Conservation (phyloP, 1,140 invertebrate species). For the Hormaphis cornu region DNA sequence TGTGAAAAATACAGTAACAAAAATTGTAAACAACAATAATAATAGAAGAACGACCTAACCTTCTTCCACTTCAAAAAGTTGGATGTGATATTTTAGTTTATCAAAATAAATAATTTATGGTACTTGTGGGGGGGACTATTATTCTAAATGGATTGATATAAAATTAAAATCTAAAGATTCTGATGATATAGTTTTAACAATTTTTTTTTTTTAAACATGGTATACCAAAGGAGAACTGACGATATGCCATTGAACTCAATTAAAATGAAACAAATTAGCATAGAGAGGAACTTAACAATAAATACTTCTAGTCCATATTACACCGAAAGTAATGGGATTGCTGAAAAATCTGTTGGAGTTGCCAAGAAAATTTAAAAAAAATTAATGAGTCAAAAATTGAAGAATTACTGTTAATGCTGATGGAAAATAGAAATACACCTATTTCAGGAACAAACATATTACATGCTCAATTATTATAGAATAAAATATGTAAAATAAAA, state of each 20-base stretch:
- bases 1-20: too few species aligned
- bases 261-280: not conserved
- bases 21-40: too few species aligned
- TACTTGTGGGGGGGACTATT: too few species aligned
- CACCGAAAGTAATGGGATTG: not conserved
- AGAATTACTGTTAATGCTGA: not conserved
- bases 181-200: too few species aligned
- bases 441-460: not conserved
- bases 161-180: too few species aligned
- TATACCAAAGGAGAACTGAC: too few species aligned
- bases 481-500: not conserved
- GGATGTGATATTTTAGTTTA: too few species aligned
- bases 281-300: not conserved
- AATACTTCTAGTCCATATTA: not conserved
- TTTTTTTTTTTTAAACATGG: too few species aligned
- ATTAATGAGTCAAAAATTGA: not conserved
- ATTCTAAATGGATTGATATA: too few species aligned
- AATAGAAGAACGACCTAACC: too few species aligned
- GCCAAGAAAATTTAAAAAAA: not conserved
- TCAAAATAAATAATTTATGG: too few species aligned
- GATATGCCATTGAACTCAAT: not conserved
- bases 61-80: too few species aligned
- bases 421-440: not conserved
- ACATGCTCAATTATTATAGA: constrained; percentile 3
- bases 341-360: not conserved